These are phyloP conservation scores for Capricornis sumatraensis DNA, from an alignment of 2,113 vertebrate species.

Conservation along the genomic window DNA sequence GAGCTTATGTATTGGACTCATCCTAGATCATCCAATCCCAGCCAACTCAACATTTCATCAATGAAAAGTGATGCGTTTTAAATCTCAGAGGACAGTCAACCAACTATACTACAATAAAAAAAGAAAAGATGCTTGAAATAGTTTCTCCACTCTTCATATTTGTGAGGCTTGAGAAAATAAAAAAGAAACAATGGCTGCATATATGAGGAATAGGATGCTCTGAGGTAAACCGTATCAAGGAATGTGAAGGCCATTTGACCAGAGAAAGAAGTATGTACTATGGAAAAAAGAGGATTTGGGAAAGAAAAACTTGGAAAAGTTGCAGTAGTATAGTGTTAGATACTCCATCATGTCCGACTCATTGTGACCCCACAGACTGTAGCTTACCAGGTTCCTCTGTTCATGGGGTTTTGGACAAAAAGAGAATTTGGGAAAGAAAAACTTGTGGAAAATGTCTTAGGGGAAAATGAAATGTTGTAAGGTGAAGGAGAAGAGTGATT, in stretches of 20 bases:
- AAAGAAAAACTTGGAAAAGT: neutral
- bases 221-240: neutral
- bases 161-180: neutral
- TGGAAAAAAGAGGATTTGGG: neutral
- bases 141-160: neutral
- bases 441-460: neutral
- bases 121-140: neutral
- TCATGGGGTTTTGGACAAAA: neutral
- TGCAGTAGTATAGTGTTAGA: neutral
- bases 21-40: neutral
- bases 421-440: neutral
- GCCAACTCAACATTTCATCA: neutral
- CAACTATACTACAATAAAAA: neutral
- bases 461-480: neutral
- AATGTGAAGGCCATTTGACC: neutral
- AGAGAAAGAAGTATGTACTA: neutral
- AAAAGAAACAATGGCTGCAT: neutral
- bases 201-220: neutral
- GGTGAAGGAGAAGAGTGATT: neutral
- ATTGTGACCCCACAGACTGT: neutral
- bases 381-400: neutral
- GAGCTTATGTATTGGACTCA: neutral
- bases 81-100: neutral
- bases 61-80: neutral
- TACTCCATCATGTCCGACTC: rapidly evolving